These are phyloP conservation scores for Eumacrocentrus americanus DNA, from an alignment of 2,888 invertebrate genomes.

Conservation along the genomic window DNA sequence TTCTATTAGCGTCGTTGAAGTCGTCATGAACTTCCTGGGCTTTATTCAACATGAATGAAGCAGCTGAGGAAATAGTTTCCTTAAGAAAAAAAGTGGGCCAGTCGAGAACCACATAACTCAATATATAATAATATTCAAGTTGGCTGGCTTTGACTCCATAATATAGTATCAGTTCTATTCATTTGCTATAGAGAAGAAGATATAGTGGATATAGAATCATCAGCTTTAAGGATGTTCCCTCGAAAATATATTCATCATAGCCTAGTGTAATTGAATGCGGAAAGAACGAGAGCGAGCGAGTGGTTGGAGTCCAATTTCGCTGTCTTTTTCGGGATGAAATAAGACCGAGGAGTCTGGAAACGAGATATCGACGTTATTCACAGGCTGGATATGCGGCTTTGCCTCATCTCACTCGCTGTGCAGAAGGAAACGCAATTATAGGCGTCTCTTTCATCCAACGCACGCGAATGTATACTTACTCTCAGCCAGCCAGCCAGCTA, in stretches of 20 bases:
- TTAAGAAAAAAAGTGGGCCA: too few relatives aligned
- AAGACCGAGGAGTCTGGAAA: conserved; percentile 31
- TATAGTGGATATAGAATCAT: neutral
- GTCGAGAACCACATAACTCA: too few relatives aligned
- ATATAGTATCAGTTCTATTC: neutral
- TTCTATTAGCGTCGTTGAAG: neutral
- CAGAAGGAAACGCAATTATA: conserved; percentile 46
- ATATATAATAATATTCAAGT: neutral
- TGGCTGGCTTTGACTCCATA: neutral
- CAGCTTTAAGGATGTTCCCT: neutral
- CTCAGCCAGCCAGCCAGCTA: neutral
- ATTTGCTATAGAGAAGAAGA: neutral
- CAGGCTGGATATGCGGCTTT: conserved; percentile 38
- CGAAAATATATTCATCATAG: neutral
- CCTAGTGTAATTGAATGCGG: conserved; percentile 7
- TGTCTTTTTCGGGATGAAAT: conserved; percentile 15
- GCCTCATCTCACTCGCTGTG: conserved; percentile 39
- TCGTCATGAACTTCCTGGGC: neutral
- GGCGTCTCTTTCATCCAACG: conserved; percentile 43
- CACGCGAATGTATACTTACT: conserved; percentile 39
- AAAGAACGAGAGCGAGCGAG: conserved; percentile 4
- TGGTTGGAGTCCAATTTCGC: conserved; percentile 39
- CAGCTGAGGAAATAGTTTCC: neutral
- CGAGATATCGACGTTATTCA: conserved; percentile 46
- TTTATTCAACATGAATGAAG: neutral